Evolutionary conservation across 2,113 vertebrate species (phyloP).

Genomic region (Oenanthe melanoleuca): DNA sequence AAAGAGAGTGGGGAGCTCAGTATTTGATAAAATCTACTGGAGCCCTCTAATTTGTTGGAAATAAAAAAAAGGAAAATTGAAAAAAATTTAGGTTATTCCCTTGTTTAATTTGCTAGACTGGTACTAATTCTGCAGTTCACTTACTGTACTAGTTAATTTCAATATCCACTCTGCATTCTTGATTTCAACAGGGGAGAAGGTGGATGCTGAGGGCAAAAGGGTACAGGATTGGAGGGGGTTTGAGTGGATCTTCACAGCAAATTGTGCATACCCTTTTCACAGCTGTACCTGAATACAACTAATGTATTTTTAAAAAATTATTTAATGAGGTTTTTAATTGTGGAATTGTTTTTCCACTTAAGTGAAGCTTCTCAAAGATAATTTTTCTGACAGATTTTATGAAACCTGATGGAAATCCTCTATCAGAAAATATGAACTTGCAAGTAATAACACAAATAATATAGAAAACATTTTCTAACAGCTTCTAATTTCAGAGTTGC

Average conservation of each 20-base stretch:
- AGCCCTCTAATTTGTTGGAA: constrained; percentile 70
- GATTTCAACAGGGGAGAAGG: constrained; percentile 67
- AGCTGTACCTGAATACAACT: neutral
- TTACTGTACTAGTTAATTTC: constrained; percentile 68
- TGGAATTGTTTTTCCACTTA: neutral
- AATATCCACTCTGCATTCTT: constrained; percentile 63
- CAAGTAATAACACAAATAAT: neutral
- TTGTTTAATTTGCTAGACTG: constrained; percentile 70
- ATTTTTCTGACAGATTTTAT: neutral
- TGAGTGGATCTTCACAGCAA: neutral
- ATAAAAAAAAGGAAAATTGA: constrained; percentile 40
- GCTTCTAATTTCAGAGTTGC: constrained; percentile 34
- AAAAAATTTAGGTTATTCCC: constrained; percentile 71
- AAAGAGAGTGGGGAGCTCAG: constrained; percentile 49
- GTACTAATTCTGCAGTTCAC: constrained; percentile 66
- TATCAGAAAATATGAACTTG: neutral
- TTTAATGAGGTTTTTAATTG: neutral
- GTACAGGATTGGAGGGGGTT: constrained; percentile 49
- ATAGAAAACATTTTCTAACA: neutral
- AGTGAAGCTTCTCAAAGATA: neutral
- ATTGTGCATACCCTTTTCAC: constrained; percentile 12
- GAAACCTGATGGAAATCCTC: neutral
- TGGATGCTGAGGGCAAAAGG: constrained; percentile 71
- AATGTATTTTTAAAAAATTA: neutral
- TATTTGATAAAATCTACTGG: constrained; percentile 68